These are phyloP conservation scores for Drosophila siamana DNA, from an alignment of 2,888 invertebrate genomes.

Conservation along the genomic window DNA sequence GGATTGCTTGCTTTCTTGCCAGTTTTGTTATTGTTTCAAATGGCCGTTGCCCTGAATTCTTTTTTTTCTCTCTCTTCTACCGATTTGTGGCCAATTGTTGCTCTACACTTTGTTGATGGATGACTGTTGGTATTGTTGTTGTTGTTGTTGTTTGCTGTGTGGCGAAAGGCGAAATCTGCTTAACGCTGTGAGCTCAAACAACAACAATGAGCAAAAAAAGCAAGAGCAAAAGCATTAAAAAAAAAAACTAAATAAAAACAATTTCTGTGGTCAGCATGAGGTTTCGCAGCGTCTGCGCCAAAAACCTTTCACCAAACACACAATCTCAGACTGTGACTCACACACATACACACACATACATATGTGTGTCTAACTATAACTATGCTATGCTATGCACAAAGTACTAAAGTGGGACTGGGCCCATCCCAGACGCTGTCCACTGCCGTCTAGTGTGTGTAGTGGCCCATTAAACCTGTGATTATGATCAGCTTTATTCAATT, in stretches of 20 bases:
- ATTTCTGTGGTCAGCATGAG: conserved; percentile 49
- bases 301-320: conserved; percentile 20
- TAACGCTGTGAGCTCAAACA: conserved; percentile 9
- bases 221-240: conserved; percentile 1
- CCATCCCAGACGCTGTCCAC: conserved; percentile 7
- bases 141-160: conserved; percentile 19
- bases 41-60: conserved; percentile 39
- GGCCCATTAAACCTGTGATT: not conserved
- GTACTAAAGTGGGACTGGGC: not conserved
- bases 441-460: not conserved
- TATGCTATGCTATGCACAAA: not conserved
- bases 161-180: conserved; percentile 58
- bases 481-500: conserved; percentile 7
- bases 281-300: conserved; percentile 19
- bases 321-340: not conserved
- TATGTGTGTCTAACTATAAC: conserved; percentile 2
- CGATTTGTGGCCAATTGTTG: conserved; percentile 65
- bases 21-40: conserved; percentile 25
- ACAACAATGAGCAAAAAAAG: not conserved
- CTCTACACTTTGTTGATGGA: conserved; percentile 59
- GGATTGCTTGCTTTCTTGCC: conserved; percentile 30
- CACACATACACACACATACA: not conserved
- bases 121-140: conserved; percentile 37
- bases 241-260: conserved; percentile 21
- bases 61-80: conserved; percentile 4